These are phyloP conservation scores for Escarpia spicata DNA, from an alignment of 2,888 invertebrate genomes.

Conservation along the genomic window DNA sequence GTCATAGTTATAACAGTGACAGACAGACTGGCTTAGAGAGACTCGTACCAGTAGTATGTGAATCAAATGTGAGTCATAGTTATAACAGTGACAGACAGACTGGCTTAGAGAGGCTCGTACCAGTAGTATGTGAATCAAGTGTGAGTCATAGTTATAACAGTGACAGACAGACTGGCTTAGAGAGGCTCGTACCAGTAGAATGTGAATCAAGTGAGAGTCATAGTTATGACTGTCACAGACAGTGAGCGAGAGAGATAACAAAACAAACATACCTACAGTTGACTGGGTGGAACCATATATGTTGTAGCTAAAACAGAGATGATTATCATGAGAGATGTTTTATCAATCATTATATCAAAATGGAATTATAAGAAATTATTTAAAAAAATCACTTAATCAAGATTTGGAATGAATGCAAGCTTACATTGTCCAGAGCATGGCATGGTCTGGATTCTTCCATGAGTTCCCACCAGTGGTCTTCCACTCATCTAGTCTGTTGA, in stretches of 20 bases:
- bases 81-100: no score
- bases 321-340: neutral
- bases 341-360: neutral
- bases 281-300: neutral
- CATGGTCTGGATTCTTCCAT: neutral
- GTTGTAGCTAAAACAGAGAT: neutral
- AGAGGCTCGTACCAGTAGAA: no score
- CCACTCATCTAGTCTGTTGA: neutral
- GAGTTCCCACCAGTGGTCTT: neutral
- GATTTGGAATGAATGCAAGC: neutral
- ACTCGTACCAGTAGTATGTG: no score
- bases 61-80: no score
- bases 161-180: no score
- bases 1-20: no score
- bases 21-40: no score
- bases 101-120: no score
- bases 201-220: no score
- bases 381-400: neutral
- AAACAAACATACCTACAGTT: neutral
- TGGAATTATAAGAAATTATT: neutral
- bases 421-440: slow-evolving; percentile 6
- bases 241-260: neutral
- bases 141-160: no score
- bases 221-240: no score
- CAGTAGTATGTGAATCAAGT: no score